Evolutionary conservation across 1,140 invertebrate genomes (phyloP), one percentile per base, ranked within the genome.

Genomic region (Polypedilum pembai): DNA sequence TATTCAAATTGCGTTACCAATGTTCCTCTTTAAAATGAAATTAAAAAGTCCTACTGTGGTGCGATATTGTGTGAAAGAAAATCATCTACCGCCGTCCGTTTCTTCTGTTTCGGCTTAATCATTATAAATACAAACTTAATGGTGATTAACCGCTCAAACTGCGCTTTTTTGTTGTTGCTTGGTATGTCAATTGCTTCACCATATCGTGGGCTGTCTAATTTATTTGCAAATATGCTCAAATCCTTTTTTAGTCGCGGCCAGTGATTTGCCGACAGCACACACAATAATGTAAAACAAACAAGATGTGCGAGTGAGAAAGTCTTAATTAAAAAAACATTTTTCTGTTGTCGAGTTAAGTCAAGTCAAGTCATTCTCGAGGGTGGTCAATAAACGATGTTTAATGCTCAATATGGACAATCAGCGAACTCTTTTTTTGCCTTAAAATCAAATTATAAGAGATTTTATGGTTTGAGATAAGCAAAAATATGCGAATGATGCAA

Each of bases 11-110:
- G 45, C n/a, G 45, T 56, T 56, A 56, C n/a, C 12, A 56, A 56
- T 56, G 45, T 69, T 69, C 65, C 20, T 69, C 8, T 69, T 69
- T 69, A 69, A 69, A 69, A 69, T 20, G 65, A 69, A 69, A 69
- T 69, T 69, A 69, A 69, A 69, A 66, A 56, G 12, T 56, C 45
- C 45, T 56, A 56, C 45, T 56, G 45, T n/a, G 45, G 45, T 56
- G 45, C 45, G 45, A 56, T 56, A 56, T 56, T 56, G 1, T n/a
- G 12, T 12, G 41, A 7, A 10, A 45, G 15, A 1, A 2, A 45
- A 45, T n/a, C 12, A 12, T 12, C 45, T 45, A 56, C 45, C 3
- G 45, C 45, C 45, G 45, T n/a, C 45, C 1, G 45, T n/a, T 3
- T 56, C 15, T 56, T 56, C 45, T 18, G 18, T 21, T 18, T 69